Percentiles rank a stretch among this genome's conserved stretches.
These are phyloP conservation scores for Lithosia quadra DNA, from an alignment of 2,888 invertebrate genomes.

Conservation along the genomic window DNA sequence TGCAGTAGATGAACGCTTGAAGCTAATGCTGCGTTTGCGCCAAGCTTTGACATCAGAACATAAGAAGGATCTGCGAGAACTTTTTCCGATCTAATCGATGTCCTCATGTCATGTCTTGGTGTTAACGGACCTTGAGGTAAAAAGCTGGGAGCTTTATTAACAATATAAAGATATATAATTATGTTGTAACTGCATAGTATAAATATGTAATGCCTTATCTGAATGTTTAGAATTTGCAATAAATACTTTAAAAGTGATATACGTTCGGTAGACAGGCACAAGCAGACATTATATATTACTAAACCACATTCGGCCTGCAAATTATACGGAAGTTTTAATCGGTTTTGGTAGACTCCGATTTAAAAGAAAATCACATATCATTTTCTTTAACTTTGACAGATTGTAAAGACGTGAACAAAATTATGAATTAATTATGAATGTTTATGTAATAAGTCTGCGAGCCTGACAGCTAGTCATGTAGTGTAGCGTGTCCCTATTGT, in stretches of 20 bases:
- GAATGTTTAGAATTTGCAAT: slow-evolving; percentile 37
- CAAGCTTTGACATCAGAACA: background rate
- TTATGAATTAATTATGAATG: slow-evolving; percentile 11
- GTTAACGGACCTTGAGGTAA: slow-evolving; percentile 30
- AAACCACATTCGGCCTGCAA: slow-evolving; percentile 2
- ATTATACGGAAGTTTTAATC: slow-evolving; percentile 6
- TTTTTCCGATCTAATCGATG: background rate
- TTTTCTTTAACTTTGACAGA: slow-evolving; percentile 14
- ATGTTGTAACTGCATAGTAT: slow-evolving; percentile 40
- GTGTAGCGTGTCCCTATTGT: slow-evolving; percentile 31
- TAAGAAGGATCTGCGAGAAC: background rate
- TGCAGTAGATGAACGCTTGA: slow-evolving; percentile 43
- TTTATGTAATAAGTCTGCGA: slow-evolving; percentile 29
- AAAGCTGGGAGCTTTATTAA: slow-evolving; percentile 59
- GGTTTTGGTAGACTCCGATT: slow-evolving; percentile 6
- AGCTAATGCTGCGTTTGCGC: slow-evolving; percentile 38
- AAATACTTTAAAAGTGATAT: slow-evolving; percentile 36
- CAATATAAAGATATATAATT: slow-evolving; percentile 47
- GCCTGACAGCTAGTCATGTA: slow-evolving; percentile 59
- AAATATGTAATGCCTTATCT: slow-evolving; percentile 40
- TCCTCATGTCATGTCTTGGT: background rate
- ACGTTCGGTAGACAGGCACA: slow-evolving; percentile 25
- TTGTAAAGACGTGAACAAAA: slow-evolving; percentile 15
- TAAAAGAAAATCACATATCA: slow-evolving; percentile 18
- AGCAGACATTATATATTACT: slow-evolving; percentile 20